A percentile compares a stretch with the other conserved stretches of the same genome.
Evolutionary conservation across 2,797 vertebrate species (phyloP).

Genomic region (Scomberomorus guttatus): DNA sequence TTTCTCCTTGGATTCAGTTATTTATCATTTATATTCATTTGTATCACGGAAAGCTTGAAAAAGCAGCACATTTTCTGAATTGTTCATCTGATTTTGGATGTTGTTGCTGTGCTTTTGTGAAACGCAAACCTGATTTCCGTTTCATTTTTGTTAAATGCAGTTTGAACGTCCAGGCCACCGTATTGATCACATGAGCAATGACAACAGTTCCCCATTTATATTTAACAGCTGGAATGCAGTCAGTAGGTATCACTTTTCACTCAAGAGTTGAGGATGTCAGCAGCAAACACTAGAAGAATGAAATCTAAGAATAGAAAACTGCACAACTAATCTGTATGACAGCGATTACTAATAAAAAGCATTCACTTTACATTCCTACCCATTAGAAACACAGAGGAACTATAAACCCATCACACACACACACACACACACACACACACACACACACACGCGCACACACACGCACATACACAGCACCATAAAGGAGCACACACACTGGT

Average conservation of each 20-base stretch:
- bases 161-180: not conserved
- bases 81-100: not conserved
- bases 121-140: not conserved
- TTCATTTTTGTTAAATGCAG: not conserved
- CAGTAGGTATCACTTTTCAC: not conserved
- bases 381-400: constrained; percentile 54
- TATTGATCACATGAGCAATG: not conserved
- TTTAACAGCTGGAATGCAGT: not conserved
- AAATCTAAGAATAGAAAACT: constrained; percentile 22
- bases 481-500: constrained; percentile 26
- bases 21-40: not conserved
- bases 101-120: not conserved
- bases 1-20: not conserved
- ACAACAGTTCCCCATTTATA: not conserved
- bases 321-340: constrained; percentile 27
- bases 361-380: constrained; percentile 60
- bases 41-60: not conserved
- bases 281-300: constrained; percentile 1
- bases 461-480: constrained; percentile 6
- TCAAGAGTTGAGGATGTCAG: not conserved
- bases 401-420: constrained; percentile 11
- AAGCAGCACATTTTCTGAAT: not conserved
- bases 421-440: constrained; percentile 13
- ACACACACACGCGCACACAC: constrained; percentile 19
- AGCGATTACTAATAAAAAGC: constrained; percentile 48